Percentiles rank a stretch among this genome's conserved stretches.
Evolutionary conservation across 2,797 vertebrate genomes (phyloP).

Genomic region (Trachurus trachurus): DNA sequence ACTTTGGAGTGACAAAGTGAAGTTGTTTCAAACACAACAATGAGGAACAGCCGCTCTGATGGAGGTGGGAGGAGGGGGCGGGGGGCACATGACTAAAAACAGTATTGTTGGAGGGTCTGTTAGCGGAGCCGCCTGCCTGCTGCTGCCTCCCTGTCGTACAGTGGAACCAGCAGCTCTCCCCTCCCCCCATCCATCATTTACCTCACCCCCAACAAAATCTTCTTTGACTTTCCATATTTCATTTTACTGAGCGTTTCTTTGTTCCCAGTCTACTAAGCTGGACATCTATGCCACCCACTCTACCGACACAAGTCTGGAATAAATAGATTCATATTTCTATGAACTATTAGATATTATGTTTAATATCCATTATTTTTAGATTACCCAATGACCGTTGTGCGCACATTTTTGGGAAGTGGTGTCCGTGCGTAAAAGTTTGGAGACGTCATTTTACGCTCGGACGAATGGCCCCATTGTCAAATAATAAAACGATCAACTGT

Average conservation of each 20-base stretch:
- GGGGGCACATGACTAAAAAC: conserved; percentile 76
- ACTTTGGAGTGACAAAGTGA: conserved; percentile 72
- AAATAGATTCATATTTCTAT: not conserved
- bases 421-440: conserved; percentile 73
- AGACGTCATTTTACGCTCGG: conserved; percentile 56
- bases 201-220: conserved; percentile 62
- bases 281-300: fast-evolving
- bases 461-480: conserved; percentile 13
- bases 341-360: not conserved
- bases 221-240: conserved; percentile 50
- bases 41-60: conserved; percentile 78
- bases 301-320: not conserved
- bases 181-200: conserved; percentile 72
- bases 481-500: conserved; percentile 65
- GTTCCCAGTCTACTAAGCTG: not conserved
- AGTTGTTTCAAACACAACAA: conserved; percentile 79
- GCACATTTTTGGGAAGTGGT: not conserved
- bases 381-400: not conserved
- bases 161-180: conserved; percentile 71
- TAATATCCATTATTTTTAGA: conserved; percentile 8
- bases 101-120: conserved; percentile 85
- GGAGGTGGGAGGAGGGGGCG: conserved; percentile 72
- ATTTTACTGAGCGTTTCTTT: conserved; percentile 35
- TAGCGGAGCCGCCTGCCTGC: conserved; percentile 87
- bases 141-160: conserved; percentile 86